Base-by-base conservation (phyloP, 2,797 vertebrate species). In the Alcedo atthis region DNA sequence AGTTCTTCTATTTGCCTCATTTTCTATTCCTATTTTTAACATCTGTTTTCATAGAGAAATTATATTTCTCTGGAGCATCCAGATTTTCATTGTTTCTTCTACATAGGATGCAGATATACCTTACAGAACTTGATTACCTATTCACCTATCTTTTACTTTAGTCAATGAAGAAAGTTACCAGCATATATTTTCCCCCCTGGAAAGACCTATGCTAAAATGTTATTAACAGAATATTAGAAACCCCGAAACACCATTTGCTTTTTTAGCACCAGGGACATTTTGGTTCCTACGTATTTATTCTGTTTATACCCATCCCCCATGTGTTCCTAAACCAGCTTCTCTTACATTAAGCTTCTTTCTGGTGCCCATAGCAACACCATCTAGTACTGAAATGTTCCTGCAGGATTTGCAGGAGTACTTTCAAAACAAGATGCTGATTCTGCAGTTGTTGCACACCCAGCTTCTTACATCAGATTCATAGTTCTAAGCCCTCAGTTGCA, bases 361-460 rank as follows among this genome's bases (percentile, higher is more conserved):
- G 95, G 96, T 97, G 94, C 96, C 96, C 96, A 96, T 96, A 96
- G 96, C 96, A 97, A 97, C 97, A 86, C 80, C 87, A 95, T 85
- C 92, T 94, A 96, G 92, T 89, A 93, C 89, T 92, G 92, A 95
- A 97, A 95, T 93, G 85, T 93, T 96, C 93, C 86, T 86, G 84
- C 86, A 96, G 92, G 85, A 59, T 94, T 96, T 91, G 59, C 92
- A 87, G 79, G 82, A 97, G 93, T 54, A 75, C 92, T 97, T 97
- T 93, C 89, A 93, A 95, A 95, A 91, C 85, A 88, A 97, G 91
- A 76, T 96, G 96, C 96, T 96, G 96, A 96, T 95, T 94, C 93
- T 93, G 93, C 94, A 86, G 92, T 93, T 95, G 94, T 92, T 96
- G 68, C 76, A 93, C 73, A 92, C 85, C 85, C 63, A 81, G 74